Evolutionary conservation across 2,888 invertebrate species (phyloP).

Genomic region (Ceramica pisi): DNA sequence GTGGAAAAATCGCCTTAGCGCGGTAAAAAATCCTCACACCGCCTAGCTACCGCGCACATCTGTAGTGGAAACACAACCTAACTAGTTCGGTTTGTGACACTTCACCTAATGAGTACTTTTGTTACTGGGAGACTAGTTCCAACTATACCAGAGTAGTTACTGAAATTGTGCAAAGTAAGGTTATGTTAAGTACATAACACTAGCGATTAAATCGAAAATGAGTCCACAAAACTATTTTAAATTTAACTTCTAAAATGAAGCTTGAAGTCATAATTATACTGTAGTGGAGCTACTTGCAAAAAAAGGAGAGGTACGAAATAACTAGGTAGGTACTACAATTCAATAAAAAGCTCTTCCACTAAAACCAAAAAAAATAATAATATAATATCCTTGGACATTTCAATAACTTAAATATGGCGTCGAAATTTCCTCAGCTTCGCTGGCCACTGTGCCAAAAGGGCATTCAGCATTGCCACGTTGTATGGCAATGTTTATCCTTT

Average conservation of each 20-base stretch:
- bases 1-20: background rate
- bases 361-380: too few relatives aligned
- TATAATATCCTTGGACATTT: too few relatives aligned
- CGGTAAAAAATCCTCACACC: background rate
- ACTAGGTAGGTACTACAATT: too few relatives aligned
- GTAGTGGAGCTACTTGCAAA: background rate
- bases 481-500: too few relatives aligned
- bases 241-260: conserved; percentile 28
- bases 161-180: conserved; percentile 24
- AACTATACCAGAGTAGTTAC: conserved; percentile 7
- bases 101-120: conserved; percentile 52
- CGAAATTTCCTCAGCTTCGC: too few relatives aligned
- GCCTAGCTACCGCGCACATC: background rate
- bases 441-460: too few relatives aligned
- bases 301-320: background rate
- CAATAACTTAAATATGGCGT: too few relatives aligned
- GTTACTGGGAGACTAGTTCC: conserved; percentile 36
- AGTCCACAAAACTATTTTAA: conserved; percentile 26
- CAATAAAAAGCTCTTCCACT: too few relatives aligned
- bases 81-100: conserved; percentile 44
- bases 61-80: background rate
- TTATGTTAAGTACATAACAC: conserved; percentile 12
- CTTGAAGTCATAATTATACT: conserved; percentile 18
- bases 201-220: conserved; percentile 37
- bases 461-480: too few relatives aligned